Evolutionary conservation across 2,113 vertebrate species (phyloP).

Genomic region (Seriola aureovittata): DNA sequence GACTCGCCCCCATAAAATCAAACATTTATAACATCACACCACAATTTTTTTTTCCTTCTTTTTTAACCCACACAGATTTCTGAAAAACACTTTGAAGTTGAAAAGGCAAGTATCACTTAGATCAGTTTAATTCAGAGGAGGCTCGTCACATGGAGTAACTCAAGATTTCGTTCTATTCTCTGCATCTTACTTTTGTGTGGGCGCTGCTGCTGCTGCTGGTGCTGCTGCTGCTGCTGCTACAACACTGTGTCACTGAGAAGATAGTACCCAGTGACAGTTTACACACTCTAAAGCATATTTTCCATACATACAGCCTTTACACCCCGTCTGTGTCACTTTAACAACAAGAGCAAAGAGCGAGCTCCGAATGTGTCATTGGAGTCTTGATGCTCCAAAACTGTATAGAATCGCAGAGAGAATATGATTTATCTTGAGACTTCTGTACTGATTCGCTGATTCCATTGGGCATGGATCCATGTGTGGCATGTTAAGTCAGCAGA

Average conservation of each 20-base stretch:
- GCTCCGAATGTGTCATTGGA: not conserved
- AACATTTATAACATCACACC: conserved; percentile 74
- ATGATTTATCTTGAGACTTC: conserved; percentile 19
- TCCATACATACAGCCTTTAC: not conserved
- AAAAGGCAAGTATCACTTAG: conserved; percentile 62
- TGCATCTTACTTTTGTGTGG: conserved; percentile 14
- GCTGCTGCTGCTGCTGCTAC: not conserved
- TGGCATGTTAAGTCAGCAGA: conserved; percentile 18
- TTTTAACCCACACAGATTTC: conserved; percentile 50
- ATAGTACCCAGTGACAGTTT: conserved; percentile 19
- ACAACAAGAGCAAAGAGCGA: not conserved
- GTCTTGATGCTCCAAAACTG: not conserved
- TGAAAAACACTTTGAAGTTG: conserved; percentile 74
- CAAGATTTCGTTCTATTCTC: conserved; percentile 35
- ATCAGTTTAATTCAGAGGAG: conserved; percentile 51
- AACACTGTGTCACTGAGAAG: conserved; percentile 13
- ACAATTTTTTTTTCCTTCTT: conserved; percentile 29
- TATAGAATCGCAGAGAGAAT: not conserved
- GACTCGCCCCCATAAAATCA: conserved; percentile 70
- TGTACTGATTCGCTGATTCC: conserved; percentile 29
- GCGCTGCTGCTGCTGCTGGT: not conserved
- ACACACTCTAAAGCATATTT: conserved; percentile 1
- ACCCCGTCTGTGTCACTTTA: not conserved
- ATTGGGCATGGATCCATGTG: conserved; percentile 12
- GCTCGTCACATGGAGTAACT: conserved; percentile 31